phyloP scores from a whole-genome alignment of 2,888 invertebrate species.

The Electrophaes corylata region DNA sequence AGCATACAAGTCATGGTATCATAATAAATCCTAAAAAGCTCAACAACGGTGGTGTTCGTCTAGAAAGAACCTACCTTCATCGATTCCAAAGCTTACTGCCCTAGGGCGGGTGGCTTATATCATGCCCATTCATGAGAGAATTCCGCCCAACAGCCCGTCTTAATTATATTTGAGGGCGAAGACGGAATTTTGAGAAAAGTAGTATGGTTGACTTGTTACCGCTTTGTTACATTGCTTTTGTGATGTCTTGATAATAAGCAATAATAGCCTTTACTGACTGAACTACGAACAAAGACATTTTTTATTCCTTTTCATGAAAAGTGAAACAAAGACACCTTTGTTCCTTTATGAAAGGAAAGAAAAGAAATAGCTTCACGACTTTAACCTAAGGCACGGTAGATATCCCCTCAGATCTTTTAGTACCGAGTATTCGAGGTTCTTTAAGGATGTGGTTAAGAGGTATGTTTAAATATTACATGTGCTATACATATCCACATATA shows the following conservation, averaged over 20 bases:
- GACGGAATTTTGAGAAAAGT: slow-evolving; percentile 1
- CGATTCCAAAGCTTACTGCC: neutral
- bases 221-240: slow-evolving; percentile 6
- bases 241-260: neutral
- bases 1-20: neutral
- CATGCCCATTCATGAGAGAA: slow-evolving; percentile 49
- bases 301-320: neutral
- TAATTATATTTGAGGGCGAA: slow-evolving; percentile 25
- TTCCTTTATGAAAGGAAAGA: neutral
- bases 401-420: too few relatives aligned
- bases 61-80: neutral
- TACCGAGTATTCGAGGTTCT: too few relatives aligned
- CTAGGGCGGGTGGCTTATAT: slow-evolving; percentile 17
- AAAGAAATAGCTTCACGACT: neutral
- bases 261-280: neutral
- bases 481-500: too few relatives aligned
- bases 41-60: neutral
- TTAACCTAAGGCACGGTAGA: too few relatives aligned
- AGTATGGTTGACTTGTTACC: slow-evolving; percentile 11
- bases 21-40: neutral
- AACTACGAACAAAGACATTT: neutral
- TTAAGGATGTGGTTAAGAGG: too few relatives aligned
- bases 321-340: neutral
- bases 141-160: slow-evolving; percentile 39
- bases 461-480: too few relatives aligned